Evolutionary conservation across 2,113 vertebrate species (phyloP), one percentile per base, ranked within the genome.

Genomic region (Megalops atlanticus): DNA sequence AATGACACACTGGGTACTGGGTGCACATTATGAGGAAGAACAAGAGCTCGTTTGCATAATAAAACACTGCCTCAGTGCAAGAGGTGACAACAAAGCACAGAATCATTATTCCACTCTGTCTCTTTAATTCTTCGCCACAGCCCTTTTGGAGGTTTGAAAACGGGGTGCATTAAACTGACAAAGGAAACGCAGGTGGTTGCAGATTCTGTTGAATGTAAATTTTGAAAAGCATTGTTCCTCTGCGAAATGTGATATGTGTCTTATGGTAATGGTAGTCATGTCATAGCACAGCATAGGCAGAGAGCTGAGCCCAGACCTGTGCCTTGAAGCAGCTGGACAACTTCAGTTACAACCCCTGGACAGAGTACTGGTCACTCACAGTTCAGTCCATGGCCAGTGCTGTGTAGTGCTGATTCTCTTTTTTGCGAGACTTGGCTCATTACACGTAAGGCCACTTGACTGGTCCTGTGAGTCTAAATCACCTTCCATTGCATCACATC

Each of bases 1-100:
- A 74, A 43, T 74, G 40, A 74, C 40, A 41, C 40, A 40, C 24
- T 43, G 24, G 72, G 14, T 36, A 74, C 35, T 74, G 72, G 72
- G 12, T 4, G 1, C 35, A 39, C n/a, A 4, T 73, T 38, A 36
- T 21, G 35, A 18, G 27, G 35, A 10, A 21, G 35, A 35, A 43
- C 8, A 41, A 11, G 21, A 39, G 40, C 70, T 27, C n/a, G n/a
- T 41, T 73, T 73, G 35, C 70, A 73, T 73, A 73, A 74, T 43
- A 36, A 38, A 74, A 41, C 7, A 40, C 36, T 74, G 72, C 38
- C 40, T 3, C 12, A 0, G 40, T 24, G 3, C 21, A 35, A 74
- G 40, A 43, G 72, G 3, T n/a, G 1, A 10, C 21, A 21, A 74
- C 35, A 21, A 39, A 27, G 1, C 40, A 4, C 1, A 18, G 3